These are phyloP conservation scores for Agriopis aurantiaria DNA, from an alignment of 2,888 invertebrate genomes.

Conservation along the genomic window DNA sequence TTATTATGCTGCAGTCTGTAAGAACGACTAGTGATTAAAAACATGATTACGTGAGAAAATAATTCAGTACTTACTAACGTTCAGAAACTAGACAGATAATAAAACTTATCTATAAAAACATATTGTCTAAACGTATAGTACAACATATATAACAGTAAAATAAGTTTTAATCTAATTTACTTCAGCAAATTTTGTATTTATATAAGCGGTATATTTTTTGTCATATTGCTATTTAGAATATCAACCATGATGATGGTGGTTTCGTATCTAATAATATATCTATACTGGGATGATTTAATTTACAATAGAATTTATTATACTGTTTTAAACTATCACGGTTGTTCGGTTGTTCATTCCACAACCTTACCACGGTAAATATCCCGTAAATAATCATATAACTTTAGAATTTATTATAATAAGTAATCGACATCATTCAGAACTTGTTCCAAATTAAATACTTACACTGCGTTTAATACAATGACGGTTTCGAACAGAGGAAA, in stretches of 20 bases:
- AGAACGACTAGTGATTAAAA: slow-evolving; percentile 21
- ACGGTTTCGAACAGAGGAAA: no score
- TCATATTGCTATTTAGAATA: slow-evolving; percentile 12
- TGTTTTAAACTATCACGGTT: no score
- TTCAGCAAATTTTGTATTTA: background rate
- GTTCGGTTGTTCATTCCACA: no score
- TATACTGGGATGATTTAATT: slow-evolving; percentile 8
- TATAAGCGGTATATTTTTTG: slow-evolving; percentile 12
- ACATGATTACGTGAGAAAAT: slow-evolving; percentile 19
- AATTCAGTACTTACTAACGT: background rate
- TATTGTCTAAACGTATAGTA: background rate
- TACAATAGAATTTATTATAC: slow-evolving; percentile 15
- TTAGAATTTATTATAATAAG: slow-evolving; percentile 9
- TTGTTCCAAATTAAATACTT: slow-evolving; percentile 1
- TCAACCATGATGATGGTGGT: slow-evolving; percentile 6
- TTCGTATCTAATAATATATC: slow-evolving; percentile 2
- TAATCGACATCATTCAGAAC: slow-evolving; percentile 26
- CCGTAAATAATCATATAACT: no score
- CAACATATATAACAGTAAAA: background rate
- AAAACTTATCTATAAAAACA: slow-evolving; percentile 2
- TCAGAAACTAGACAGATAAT: slow-evolving; percentile 3
- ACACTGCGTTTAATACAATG: no score
- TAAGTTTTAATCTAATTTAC: slow-evolving; percentile 1
- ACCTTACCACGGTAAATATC: no score
- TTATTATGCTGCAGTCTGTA: slow-evolving; percentile 27